These are phyloP conservation scores for Pseudotriccus pelzelni DNA, from an alignment of 2,797 vertebrate species.

Conservation along the genomic window DNA sequence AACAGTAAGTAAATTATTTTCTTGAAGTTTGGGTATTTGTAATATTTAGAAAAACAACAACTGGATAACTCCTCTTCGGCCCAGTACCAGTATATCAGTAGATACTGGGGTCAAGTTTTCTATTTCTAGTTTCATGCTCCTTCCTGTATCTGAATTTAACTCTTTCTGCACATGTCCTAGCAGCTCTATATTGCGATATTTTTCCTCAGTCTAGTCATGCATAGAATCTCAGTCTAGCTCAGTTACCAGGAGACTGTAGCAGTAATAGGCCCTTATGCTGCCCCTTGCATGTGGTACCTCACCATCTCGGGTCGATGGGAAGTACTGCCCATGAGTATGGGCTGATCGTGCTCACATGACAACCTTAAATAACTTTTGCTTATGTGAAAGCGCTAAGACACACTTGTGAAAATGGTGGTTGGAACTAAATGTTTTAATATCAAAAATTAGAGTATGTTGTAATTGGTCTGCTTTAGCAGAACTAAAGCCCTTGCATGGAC, in stretches of 20 bases:
- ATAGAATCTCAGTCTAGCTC: not conserved
- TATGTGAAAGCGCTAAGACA: not conserved
- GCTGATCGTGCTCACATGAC: not conserved
- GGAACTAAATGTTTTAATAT: not conserved
- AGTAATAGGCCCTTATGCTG: not conserved
- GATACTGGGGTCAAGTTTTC: not conserved
- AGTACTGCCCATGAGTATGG: not conserved
- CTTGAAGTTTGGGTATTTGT: not conserved
- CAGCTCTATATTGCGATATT: not conserved
- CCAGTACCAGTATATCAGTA: not conserved
- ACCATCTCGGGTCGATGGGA: not conserved
- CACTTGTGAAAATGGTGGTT: not conserved
- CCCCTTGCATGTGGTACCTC: not conserved
- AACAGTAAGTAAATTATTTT: not conserved
- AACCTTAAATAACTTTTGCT: not conserved
- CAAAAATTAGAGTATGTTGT: not conserved
- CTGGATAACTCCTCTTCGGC: not conserved
- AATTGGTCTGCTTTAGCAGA: not conserved
- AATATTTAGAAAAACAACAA: not conserved
- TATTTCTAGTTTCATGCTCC: not conserved
- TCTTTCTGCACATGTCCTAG: not conserved
- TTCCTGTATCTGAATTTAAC: not conserved
- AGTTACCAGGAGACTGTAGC: not conserved
- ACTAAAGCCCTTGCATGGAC: not conserved
- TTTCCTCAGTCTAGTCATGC: not conserved